A percentile compares a stretch with the other conserved stretches of the same genome.
Evolutionary conservation across 2,797 vertebrate genomes (phyloP).

Genomic region (Rallus crepitans): DNA sequence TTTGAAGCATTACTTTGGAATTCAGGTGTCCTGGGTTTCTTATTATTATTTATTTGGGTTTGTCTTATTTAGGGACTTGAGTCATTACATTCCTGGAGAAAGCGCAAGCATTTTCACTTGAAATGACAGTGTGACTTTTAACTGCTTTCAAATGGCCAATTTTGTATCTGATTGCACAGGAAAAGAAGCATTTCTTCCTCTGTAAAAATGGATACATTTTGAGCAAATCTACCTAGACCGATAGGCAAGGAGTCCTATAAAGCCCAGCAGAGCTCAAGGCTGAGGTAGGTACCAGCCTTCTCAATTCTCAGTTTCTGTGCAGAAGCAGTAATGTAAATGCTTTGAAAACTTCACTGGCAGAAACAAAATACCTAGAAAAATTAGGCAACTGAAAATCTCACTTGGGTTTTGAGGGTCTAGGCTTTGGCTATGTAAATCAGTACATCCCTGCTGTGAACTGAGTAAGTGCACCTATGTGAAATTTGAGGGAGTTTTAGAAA

Average conservation of each 20-base stretch:
- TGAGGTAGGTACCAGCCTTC: not conserved
- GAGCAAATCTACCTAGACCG: not conserved
- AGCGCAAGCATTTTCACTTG: not conserved
- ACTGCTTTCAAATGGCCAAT: not conserved
- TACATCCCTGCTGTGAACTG: not conserved
- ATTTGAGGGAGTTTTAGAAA: not conserved
- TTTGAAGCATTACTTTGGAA: not conserved
- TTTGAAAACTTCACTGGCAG: not conserved
- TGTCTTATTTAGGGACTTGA: not conserved
- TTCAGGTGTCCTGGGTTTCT: not conserved
- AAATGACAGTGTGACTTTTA: not conserved
- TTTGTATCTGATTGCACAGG: not conserved
- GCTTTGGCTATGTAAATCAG: not conserved
- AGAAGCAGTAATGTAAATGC: not conserved
- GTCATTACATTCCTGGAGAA: not conserved
- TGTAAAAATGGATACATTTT: not conserved
- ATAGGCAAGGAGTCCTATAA: not conserved
- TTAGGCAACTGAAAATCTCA: not conserved
- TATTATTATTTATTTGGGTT: not conserved
- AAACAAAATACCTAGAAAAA: not conserved
- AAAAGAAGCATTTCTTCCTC: not conserved
- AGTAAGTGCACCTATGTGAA: not conserved
- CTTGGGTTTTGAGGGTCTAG: not conserved
- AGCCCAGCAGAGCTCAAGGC: not conserved
- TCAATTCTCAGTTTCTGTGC: not conserved